A percentile compares a stretch with the other conserved stretches of the same genome.
Conservation (phyloP, 2,113 vertebrate genomes). For the Pao palembangensis region DNA sequence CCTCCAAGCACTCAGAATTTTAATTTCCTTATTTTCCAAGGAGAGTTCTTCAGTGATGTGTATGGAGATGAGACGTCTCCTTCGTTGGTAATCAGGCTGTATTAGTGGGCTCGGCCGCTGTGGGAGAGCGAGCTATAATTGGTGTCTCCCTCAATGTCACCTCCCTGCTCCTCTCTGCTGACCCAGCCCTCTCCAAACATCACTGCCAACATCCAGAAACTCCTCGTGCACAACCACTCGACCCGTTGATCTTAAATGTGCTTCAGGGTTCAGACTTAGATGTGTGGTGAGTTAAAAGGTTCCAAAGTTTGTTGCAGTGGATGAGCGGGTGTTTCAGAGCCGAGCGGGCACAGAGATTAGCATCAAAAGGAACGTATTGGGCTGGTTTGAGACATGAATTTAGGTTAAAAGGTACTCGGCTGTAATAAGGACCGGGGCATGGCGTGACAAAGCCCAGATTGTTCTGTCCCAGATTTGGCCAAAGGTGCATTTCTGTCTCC, state of each 20-base stretch:
- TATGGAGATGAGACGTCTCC: conserved; percentile 67
- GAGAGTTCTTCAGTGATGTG: conserved; percentile 62
- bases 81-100: conserved; percentile 51
- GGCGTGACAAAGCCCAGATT: conserved; percentile 24
- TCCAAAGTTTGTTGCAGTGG: background rate
- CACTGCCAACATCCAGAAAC: conserved; percentile 25
- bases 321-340: background rate
- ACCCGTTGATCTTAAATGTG: background rate
- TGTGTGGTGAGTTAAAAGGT: background rate
- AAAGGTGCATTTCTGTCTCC: background rate
- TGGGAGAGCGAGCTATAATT: conserved; percentile 61
- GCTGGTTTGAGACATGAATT: conserved; percentile 23
- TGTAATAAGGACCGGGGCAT: conserved; percentile 16
- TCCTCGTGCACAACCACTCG: background rate
- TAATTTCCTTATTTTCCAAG: conserved; percentile 66
- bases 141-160: conserved; percentile 54
- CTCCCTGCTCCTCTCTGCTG: conserved; percentile 29
- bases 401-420: conserved; percentile 28
- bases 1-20: conserved; percentile 34
- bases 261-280: background rate
- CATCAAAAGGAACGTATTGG: conserved; percentile 5
- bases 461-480: conserved; percentile 21
- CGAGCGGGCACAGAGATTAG: background rate
- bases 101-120: conserved; percentile 53
- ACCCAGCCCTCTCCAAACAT: conserved; percentile 52